Evolutionary conservation across 2,797 vertebrate genomes (phyloP).

Genomic region (Balearica regulorum): DNA sequence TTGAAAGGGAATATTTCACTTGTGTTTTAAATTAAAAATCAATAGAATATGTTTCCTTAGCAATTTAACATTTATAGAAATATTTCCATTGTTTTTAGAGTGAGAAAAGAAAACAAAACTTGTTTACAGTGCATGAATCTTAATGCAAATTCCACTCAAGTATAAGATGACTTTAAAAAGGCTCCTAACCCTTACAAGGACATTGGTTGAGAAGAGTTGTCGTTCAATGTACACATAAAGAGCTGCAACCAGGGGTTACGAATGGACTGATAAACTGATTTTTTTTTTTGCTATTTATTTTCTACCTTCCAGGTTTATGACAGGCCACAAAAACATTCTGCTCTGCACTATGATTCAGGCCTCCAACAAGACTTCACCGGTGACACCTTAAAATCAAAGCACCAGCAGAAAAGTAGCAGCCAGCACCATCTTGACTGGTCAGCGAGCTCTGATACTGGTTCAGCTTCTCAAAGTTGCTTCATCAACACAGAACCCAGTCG

Average conservation of each 20-base stretch:
- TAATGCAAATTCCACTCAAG: background rate
- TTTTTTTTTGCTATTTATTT: background rate
- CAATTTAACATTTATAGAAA: conserved; percentile 9
- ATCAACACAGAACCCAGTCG: conserved; percentile 79
- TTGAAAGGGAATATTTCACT: conserved; percentile 16
- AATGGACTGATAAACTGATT: background rate
- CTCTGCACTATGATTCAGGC: conserved; percentile 84
- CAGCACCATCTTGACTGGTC: conserved; percentile 89
- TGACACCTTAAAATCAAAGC: conserved; percentile 93
- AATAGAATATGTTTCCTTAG: background rate
- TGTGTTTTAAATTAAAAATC: conserved; percentile 50
- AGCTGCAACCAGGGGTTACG: background rate
- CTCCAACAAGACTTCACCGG: conserved; percentile 87
- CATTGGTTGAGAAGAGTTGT: background rate
- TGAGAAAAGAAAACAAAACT: background rate
- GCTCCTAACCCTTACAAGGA: background rate
- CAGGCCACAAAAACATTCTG: conserved; percentile 84
- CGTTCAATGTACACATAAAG: background rate
- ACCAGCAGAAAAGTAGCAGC: conserved; percentile 89
- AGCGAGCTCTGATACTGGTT: conserved; percentile 75
- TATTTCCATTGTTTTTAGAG: conserved; percentile 20
- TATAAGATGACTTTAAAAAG: background rate
- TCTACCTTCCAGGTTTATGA: conserved; percentile 85
- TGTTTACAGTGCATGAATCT: background rate
- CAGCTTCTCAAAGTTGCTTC: conserved; percentile 79